Conservation (phyloP, 2,888 invertebrate species). For the Trisateles emortualis region DNA sequence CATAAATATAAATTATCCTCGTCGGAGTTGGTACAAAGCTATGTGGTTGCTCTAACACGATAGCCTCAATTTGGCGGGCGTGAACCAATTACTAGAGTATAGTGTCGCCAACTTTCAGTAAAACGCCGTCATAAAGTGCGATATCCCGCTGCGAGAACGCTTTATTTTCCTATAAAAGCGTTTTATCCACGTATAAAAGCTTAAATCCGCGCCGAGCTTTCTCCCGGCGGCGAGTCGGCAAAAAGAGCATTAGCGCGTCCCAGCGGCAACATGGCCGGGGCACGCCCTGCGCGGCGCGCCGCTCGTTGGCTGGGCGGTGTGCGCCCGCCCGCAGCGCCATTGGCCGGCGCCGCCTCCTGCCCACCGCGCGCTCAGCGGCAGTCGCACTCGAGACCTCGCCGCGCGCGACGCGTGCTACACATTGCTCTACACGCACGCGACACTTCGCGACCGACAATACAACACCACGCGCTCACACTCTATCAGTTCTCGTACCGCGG, state of each 20-base stretch:
- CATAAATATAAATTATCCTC: conserved; percentile 35
- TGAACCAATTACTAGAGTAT: conserved; percentile 76
- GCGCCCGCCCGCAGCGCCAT: conserved; percentile 52
- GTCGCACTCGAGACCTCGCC: conserved; percentile 62
- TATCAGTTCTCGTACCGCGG: conserved; percentile 21
- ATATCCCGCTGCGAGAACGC: conserved; percentile 84
- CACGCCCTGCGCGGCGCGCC: conserved; percentile 70
- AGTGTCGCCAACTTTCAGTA: conserved; percentile 84
- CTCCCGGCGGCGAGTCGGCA: conserved; percentile 80
- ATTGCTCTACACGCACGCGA: conserved; percentile 13
- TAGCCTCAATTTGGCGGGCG: conserved; percentile 71
- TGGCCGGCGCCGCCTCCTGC: conserved; percentile 60
- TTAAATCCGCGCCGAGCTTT: conserved; percentile 86
- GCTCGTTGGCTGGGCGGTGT: conserved; percentile 59
- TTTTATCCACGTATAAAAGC: conserved; percentile 87
- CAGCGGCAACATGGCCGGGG: conserved; percentile 78
- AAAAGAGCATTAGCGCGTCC: conserved; percentile 82
- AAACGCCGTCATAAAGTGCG: conserved; percentile 83
- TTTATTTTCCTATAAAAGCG: conserved; percentile 86
- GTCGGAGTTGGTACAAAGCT: conserved; percentile 34
- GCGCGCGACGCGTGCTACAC: conserved; percentile 45
- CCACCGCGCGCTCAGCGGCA: conserved; percentile 48
- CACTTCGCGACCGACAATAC: conserved; percentile 31
- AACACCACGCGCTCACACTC: conserved; percentile 30
- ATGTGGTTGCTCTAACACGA: conserved; percentile 46